Percentiles rank a stretch among this genome's conserved stretches.
Evolutionary conservation across 2,888 invertebrate genomes (phyloP).

Genomic region (Drosophila mercatorum): DNA sequence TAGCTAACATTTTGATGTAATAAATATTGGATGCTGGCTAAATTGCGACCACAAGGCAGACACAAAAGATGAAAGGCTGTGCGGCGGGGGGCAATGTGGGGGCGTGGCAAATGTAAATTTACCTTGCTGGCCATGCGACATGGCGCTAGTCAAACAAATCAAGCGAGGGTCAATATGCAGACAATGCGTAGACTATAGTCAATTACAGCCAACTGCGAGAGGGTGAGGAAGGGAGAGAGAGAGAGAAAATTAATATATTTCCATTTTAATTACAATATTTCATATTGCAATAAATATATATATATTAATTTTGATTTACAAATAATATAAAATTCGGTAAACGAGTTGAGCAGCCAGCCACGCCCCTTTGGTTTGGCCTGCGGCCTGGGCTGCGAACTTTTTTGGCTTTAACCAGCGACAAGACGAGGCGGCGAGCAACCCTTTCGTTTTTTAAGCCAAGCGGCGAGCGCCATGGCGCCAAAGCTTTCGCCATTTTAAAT

Average conservation of each 20-base stretch:
- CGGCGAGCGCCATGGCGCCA: conserved; percentile 69
- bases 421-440: conserved; percentile 56
- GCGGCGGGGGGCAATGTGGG: background rate
- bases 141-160: conserved; percentile 6
- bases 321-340: too few species aligned
- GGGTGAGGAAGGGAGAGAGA: background rate
- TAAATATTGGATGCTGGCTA: conserved; percentile 12
- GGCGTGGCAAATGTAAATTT: conserved; percentile 31
- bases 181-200: background rate
- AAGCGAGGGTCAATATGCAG: background rate
- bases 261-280: background rate
- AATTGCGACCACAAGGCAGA: conserved; percentile 42
- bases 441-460: conserved; percentile 74
- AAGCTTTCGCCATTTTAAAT: conserved; percentile 78
- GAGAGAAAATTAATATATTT: background rate
- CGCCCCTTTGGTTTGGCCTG: background rate
- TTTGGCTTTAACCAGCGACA: conserved; percentile 20
- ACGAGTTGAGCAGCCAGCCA: background rate
- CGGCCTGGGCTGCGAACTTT: conserved; percentile 30
- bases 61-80: conserved; percentile 38
- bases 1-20: background rate
- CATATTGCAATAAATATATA: too few species aligned
- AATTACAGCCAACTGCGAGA: background rate
- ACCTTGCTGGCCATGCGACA: conserved; percentile 13
- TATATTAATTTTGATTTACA: too few species aligned